Evolutionary conservation across 2,113 vertebrate species (phyloP), one percentile per base, ranked within the genome.

Genomic region (Pseudorhombus dupliciocellatus): DNA sequence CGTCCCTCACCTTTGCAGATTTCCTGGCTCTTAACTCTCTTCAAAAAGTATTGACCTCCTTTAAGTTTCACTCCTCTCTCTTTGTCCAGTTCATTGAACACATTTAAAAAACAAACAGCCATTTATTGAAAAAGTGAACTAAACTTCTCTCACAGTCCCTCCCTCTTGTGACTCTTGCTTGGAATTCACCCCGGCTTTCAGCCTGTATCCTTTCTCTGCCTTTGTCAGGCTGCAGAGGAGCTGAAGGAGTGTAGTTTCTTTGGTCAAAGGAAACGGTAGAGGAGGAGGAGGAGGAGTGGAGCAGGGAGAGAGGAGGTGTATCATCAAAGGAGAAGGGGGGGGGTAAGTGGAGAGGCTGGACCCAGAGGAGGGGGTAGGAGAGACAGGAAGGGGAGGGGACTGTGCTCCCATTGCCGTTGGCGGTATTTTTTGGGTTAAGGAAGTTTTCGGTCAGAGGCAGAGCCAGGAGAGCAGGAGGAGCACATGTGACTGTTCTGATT

Each of bases 231-330:
- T 48, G 53, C 2, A 12, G 67, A 83, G 69, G 79, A 76, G 68
- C 74, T 74, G 73, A 68, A 65, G 58, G 62, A 78, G 77, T 56
- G 75, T 51, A 68, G 75, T 72, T 81, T 77, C 67, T 81, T 69
- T 82, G 82, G 77, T 79, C 70, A 85, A 82, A 88, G 84, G 72
- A 83, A 90, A 88, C 73, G 66, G 79, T 11, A 70, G 61, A 73
- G 31, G 70, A 80, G 70, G 77, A 84, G 73, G n/a, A n/a, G n/a
- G 68, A 80, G 70, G 77, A 84, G 73, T 53, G 64, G 64, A 63
- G 78, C 25, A 55, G 37, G 24, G 59, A 4, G 63, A 76, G 73
- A 73, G 83, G 81, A 78, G 84, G 82, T 74, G 80, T 84, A 77
- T 85, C 76, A 63, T 70, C 72, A 64, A 80, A 62, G 50, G 6